Conservation (phyloP, 2,797 vertebrate species). For the Schizopygopsis malacanthus region DNA sequence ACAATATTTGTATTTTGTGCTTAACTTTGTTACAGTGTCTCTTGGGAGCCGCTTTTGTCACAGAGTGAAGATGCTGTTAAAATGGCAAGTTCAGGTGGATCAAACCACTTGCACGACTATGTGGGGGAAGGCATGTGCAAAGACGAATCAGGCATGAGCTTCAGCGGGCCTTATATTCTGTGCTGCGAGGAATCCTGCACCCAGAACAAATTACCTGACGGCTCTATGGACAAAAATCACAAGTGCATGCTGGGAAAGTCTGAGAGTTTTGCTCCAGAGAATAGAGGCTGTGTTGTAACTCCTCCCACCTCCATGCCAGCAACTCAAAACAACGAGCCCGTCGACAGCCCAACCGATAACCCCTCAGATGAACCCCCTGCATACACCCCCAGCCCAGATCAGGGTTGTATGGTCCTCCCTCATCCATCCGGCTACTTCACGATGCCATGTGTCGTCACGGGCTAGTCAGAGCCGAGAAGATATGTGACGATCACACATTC, state of each 20-base stretch:
- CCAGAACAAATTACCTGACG: constrained; percentile 41
- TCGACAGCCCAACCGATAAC: background rate
- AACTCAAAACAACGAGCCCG: background rate
- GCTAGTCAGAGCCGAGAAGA: background rate
- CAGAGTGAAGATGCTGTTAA: constrained; percentile 7
- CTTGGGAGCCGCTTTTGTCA: constrained; percentile 45
- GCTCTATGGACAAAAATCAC: constrained; percentile 1
- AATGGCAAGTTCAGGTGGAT: constrained; percentile 13
- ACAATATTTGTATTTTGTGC: background rate
- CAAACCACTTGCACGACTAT: background rate
- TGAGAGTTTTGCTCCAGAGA: constrained; percentile 46
- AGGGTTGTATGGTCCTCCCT: constrained; percentile 51
- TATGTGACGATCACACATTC: constrained; percentile 48
- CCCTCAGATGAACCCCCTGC: constrained; percentile 42
- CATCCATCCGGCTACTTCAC: constrained; percentile 71
- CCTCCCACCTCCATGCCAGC: background rate
- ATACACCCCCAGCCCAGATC: constrained; percentile 48
- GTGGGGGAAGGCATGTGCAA: constrained; percentile 31
- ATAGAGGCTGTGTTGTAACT: constrained; percentile 60
- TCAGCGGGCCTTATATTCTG: constrained; percentile 78
- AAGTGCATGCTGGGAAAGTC: constrained; percentile 44
- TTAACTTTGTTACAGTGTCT: constrained; percentile 60
- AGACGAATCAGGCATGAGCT: constrained; percentile 68
- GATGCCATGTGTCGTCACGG: constrained; percentile 59
- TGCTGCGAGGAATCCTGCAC: constrained; percentile 55